A percentile compares a stretch with the other conserved stretches of the same genome.
Evolutionary conservation across 2,888 invertebrate species (phyloP).

Genomic region (Seira musarum): DNA sequence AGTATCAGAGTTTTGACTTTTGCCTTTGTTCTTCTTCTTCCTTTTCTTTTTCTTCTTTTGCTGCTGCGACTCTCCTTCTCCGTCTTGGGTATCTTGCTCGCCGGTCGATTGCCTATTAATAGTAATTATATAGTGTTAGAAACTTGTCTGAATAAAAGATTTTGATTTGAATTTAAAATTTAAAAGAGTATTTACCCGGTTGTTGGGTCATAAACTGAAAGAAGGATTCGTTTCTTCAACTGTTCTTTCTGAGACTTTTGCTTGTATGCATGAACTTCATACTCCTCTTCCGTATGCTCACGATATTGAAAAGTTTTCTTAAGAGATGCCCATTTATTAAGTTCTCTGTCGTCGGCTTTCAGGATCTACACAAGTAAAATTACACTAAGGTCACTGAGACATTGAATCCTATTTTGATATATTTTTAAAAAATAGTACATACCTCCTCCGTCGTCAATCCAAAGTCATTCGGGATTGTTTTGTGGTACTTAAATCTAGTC

Average conservation of each 20-base stretch:
- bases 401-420: slow-evolving; percentile 19
- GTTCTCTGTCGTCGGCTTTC: slow-evolving; percentile 90
- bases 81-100: not conserved
- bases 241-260: slow-evolving; percentile 81
- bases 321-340: slow-evolving; percentile 96
- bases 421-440: slow-evolving; percentile 56
- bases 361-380: slow-evolving; percentile 81
- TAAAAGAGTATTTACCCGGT: slow-evolving; percentile 69
- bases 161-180: slow-evolving; percentile 14
- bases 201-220: slow-evolving; percentile 79
- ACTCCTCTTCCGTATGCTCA: slow-evolving; percentile 83
- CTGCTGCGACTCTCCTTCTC: slow-evolving; percentile 68
- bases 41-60: slow-evolving; percentile 69
- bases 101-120: too few relatives aligned
- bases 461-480: slow-evolving; percentile 91
- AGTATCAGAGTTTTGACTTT: slow-evolving; percentile 59
- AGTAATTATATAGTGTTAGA: too few relatives aligned
- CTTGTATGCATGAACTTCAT: slow-evolving; percentile 84
- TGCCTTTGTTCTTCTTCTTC: slow-evolving; percentile 72
- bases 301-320: slow-evolving; percentile 88
- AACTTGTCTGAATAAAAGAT: slow-evolving; percentile 65
- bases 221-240: slow-evolving; percentile 85
- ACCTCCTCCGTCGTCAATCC: slow-evolving; percentile 94
- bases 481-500: slow-evolving; percentile 93
- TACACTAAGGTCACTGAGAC: not conserved